Percentiles rank a stretch among this genome's conserved stretches.
Evolutionary conservation across 2,888 invertebrate genomes (phyloP).

Genomic region (Invenusta paracnida): DNA sequence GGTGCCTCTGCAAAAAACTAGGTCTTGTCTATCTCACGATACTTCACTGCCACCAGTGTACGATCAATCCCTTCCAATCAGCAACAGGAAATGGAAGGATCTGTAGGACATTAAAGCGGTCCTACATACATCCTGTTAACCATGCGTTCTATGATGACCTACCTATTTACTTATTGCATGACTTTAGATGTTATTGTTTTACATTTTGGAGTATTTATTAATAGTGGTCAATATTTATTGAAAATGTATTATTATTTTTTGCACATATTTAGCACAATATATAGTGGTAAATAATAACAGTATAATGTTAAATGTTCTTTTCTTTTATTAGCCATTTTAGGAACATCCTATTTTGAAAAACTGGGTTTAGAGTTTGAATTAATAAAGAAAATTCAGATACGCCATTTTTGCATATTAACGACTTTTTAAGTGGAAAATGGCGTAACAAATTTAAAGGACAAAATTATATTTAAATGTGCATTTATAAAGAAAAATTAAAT

Average conservation of each 20-base stretch:
- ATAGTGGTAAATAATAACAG: conserved; percentile 16
- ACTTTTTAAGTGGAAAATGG: conserved; percentile 23
- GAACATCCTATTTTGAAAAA: conserved; percentile 10
- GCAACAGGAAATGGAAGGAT: conserved; percentile 20
- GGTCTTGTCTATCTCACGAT: conserved; percentile 9
- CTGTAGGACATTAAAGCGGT: conserved; percentile 28
- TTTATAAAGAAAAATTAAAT: conserved; percentile 16
- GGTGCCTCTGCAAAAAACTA: neutral
- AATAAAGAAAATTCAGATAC: conserved; percentile 5
- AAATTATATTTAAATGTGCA: conserved; percentile 25
- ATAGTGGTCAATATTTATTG: neutral
- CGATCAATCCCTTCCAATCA: neutral
- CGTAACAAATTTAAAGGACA: conserved; percentile 25
- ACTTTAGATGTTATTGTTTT: neutral
- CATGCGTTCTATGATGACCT: conserved; percentile 19
- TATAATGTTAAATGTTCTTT: neutral
- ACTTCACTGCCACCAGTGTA: neutral
- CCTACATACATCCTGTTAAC: conserved; percentile 1
- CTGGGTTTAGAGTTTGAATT: conserved; percentile 13
- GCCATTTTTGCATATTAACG: conserved; percentile 22
- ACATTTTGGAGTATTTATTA: conserved; percentile 18
- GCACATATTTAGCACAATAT: neutral
- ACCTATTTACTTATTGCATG: neutral
- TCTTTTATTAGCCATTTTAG: neutral
- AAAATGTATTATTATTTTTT: neutral